These are phyloP conservation scores for Parnassius apollo DNA, from an alignment of 2,888 invertebrate genomes.

Conservation along the genomic window DNA sequence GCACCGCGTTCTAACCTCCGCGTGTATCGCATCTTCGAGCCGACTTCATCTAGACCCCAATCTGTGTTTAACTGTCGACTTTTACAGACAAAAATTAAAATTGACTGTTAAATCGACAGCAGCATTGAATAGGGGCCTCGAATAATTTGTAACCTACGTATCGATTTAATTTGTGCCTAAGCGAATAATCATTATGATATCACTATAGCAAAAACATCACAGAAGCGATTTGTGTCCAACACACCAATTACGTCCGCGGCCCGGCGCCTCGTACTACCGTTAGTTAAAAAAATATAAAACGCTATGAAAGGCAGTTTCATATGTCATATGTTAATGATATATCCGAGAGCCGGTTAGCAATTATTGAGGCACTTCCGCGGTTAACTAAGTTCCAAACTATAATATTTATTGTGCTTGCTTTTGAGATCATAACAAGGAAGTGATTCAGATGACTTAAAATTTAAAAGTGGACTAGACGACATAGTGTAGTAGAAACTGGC, in stretches of 20 bases:
- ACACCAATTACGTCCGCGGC: constrained; percentile 47
- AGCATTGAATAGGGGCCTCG: constrained; percentile 8
- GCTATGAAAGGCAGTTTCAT: constrained; percentile 68
- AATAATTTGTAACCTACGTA: constrained; percentile 29
- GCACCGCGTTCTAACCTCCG: constrained; percentile 39
- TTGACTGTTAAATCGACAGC: constrained; percentile 13
- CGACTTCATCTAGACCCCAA: not conserved
- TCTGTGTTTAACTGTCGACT: not conserved
- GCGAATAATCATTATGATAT: constrained; percentile 43
- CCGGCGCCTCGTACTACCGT: constrained; percentile 52
- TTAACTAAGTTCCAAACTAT: constrained; percentile 32
- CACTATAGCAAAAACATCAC: constrained; percentile 71
- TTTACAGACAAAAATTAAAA: not conserved
- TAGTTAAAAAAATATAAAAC: constrained; percentile 73
- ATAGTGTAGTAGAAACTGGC: constrained; percentile 30
- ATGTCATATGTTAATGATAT: constrained; percentile 53
- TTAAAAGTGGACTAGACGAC: constrained; percentile 45
- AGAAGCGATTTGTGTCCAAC: constrained; percentile 70
- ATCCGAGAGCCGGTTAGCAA: constrained; percentile 55
- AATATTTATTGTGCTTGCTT: constrained; percentile 36
- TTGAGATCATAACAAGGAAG: constrained; percentile 58
- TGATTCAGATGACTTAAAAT: constrained; percentile 26
- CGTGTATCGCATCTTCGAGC: constrained; percentile 32
- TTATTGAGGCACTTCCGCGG: constrained; percentile 70
- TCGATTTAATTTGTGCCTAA: constrained; percentile 46